Evolutionary conservation across 64 coral and sea anemone species (phyloP), one percentile per base, ranked within the genome.

Genomic region (Montipora capricornis): DNA sequence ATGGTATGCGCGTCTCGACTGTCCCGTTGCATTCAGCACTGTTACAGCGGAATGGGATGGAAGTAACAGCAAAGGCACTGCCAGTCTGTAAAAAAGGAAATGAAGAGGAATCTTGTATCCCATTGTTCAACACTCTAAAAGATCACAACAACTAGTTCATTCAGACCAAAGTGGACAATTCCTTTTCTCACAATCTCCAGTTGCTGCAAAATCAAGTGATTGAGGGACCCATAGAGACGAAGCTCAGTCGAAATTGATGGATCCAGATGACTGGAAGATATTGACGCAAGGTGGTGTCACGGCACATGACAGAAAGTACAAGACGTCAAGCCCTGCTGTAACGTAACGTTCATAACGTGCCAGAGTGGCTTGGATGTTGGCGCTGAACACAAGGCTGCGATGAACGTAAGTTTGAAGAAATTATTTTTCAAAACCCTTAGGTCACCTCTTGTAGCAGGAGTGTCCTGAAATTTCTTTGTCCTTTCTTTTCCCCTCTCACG

Each of bases 211-310:
- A 79, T 51, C 47, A 79, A 79, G 11, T 77, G 7, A 15, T 77
- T 44, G 75, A 77, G 75, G 52, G 9, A 55, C 52, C 52, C 52
- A 7, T 55, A 55, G 9, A 55, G 52, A 90, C 61, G 76, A 80
- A 14, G 59, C 76, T 11, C n/a, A 64, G 15, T 37, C 20, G 0
- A 79, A 81, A 4, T 10, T 81, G 47, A 81, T 91, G 78, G 61
- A 91, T 47, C 58, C 60, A 1, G 77, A 90, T 29, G 29, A 29
- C 29, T 29, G 29, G 29, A 29, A 29, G 29, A 29, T 29, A 29
- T 29, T 29, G 29, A 91, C 89, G 8, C 89, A 91, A 69, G 89
- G 64, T 20, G 55, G 88, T 4, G 7, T 70, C 8, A 88, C 61
- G 1, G 61, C 61, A 13, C 44, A 88, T 6, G 81, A 83, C 37